phyloP scores from a whole-genome alignment of 1,140 invertebrate genomes.

The Physella acuta region DNA sequence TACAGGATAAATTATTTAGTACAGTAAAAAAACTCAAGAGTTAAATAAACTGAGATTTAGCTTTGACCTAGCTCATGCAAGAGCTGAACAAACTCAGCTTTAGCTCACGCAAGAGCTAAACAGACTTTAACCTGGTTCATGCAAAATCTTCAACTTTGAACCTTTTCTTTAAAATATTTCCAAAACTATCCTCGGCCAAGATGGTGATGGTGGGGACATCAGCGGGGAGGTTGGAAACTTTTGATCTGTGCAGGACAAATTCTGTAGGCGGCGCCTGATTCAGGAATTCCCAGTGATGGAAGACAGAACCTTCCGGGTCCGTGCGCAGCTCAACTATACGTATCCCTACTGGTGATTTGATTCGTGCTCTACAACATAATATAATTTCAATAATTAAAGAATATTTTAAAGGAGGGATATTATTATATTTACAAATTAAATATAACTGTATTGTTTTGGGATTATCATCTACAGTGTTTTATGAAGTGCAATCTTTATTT shows the following conservation, averaged over 20 bases:
- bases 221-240: constrained; percentile 43
- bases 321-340: constrained; percentile 70
- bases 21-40: too few relatives aligned
- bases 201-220: constrained; percentile 38
- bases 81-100: too few relatives aligned
- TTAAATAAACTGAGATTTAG: too few relatives aligned
- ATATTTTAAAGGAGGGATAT: background rate
- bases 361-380: constrained; percentile 27
- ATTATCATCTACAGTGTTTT: too few relatives aligned
- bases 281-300: constrained; percentile 70
- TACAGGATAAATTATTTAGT: too few relatives aligned
- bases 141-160: constrained; percentile 42
- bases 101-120: too few relatives aligned
- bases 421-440: background rate
- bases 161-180: constrained; percentile 52
- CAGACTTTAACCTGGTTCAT: too few relatives aligned
- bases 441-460: too few relatives aligned
- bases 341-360: constrained; percentile 69
- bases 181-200: constrained; percentile 47
- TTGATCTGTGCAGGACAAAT: constrained; percentile 40
- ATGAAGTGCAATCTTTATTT: too few relatives aligned
- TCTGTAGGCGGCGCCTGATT: constrained; percentile 40
- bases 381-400: background rate
- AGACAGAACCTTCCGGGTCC: constrained; percentile 65
- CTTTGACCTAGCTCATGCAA: too few relatives aligned